These are phyloP conservation scores for Sceliomorpha sp. DNA, from an alignment of 2,888 invertebrate species.

Conservation along the genomic window DNA sequence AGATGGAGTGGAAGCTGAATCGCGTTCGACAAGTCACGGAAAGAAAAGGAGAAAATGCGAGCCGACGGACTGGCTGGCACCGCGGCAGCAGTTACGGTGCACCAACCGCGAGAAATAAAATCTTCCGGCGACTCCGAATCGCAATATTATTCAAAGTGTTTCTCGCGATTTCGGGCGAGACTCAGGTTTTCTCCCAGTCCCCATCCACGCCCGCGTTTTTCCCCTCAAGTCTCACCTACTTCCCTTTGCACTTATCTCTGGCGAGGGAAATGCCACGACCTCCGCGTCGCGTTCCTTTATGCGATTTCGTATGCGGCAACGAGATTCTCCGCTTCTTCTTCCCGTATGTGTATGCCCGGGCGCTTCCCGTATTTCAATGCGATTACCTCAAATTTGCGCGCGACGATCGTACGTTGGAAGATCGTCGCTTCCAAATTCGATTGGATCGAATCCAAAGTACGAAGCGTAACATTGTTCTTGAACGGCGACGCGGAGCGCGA, in stretches of 20 bases:
- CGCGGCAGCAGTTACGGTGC: slow-evolving; percentile 70
- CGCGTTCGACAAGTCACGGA: slow-evolving; percentile 50
- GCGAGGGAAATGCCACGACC: slow-evolving; percentile 1
- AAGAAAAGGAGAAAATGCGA: slow-evolving; percentile 37
- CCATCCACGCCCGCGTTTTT: slow-evolving; percentile 2
- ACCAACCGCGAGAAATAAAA: slow-evolving; percentile 72
- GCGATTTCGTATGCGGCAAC: slow-evolving; percentile 49
- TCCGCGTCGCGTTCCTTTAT: slow-evolving; percentile 12
- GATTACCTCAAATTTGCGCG: slow-evolving; percentile 57
- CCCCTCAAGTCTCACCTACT: slow-evolving; percentile 29
- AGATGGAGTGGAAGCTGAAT: slow-evolving; percentile 39
- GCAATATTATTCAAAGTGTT: slow-evolving; percentile 78
- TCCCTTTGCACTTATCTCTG: slow-evolving; percentile 19
- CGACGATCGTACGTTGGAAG: slow-evolving; percentile 38
- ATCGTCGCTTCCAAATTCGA: slow-evolving; percentile 47
- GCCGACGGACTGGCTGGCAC: slow-evolving; percentile 76
- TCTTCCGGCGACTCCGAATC: slow-evolving; percentile 76
- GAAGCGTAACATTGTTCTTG: slow-evolving; percentile 31
- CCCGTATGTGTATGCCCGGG: slow-evolving; percentile 40
- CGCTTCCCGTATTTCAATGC: slow-evolving; percentile 54
- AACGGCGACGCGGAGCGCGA: slow-evolving; percentile 14
- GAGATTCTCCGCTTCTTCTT: slow-evolving; percentile 10
- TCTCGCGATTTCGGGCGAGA: slow-evolving; percentile 69
- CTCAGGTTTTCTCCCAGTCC: neutral
- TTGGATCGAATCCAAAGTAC: slow-evolving; percentile 43